A percentile compares a stretch with the other conserved stretches of the same genome.
phyloP scores from a whole-genome alignment of 1,140 invertebrate genomes.

The Medauroidea extradentata region DNA sequence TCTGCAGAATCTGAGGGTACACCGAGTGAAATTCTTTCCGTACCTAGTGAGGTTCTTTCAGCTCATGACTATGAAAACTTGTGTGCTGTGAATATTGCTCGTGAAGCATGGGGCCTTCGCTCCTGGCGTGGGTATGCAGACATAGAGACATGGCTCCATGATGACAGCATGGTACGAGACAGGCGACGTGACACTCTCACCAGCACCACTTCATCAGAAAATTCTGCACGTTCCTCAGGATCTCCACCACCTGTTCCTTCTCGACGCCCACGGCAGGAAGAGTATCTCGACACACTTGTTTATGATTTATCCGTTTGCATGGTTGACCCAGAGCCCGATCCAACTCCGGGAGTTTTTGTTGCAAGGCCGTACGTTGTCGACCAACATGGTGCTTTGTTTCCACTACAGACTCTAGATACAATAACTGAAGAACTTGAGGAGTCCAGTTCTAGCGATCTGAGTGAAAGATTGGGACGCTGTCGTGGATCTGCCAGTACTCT shows the following conservation, averaged over 20 bases:
- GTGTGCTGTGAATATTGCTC: conserved; percentile 58
- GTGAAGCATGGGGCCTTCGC: conserved; percentile 61
- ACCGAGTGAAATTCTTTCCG: conserved; percentile 54
- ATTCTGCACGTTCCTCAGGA: conserved; percentile 31
- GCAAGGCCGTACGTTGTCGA: conserved; percentile 54
- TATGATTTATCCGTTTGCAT: conserved; percentile 46
- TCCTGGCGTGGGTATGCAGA: conserved; percentile 62
- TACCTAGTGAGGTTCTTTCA: conserved; percentile 56
- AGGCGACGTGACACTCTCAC: conserved; percentile 53
- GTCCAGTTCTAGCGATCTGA: conserved; percentile 31
- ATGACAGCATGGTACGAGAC: conserved; percentile 55
- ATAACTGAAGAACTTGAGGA: conserved; percentile 57
- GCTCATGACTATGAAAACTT: conserved; percentile 66
- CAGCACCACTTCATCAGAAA: conserved; percentile 40
- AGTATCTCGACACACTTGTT: conserved; percentile 51
- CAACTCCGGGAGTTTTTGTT: conserved; percentile 45
- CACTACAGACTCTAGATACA: conserved; percentile 49
- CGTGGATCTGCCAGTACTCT: conserved; percentile 51
- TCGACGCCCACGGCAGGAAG: conserved; percentile 42
- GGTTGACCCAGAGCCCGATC: conserved; percentile 29
- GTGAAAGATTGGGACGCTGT: conserved; percentile 38
- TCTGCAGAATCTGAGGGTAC: conserved; percentile 42
- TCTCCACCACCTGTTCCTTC: conserved; percentile 10
- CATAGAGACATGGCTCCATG: conserved; percentile 60
- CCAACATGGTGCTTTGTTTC: conserved; percentile 50